phyloP scores from a whole-genome alignment of 1,140 invertebrate genomes.

The Antheraea pernyi region DNA sequence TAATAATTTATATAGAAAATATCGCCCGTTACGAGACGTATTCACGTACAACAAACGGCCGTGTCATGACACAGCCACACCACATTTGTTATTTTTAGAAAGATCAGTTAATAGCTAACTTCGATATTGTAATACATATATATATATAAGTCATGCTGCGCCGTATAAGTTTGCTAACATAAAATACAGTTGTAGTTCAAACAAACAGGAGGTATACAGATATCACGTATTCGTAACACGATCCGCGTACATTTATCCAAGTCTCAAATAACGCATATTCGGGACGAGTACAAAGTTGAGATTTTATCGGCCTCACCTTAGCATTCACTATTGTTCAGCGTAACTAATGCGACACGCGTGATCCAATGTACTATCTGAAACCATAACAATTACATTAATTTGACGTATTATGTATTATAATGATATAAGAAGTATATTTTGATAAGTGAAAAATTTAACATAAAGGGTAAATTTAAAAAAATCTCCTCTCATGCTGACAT shows the following conservation, averaged over 20 bases:
- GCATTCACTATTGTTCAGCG: background rate
- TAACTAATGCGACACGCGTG: background rate
- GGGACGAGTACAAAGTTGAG: constrained; percentile 38
- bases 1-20: too few relatives aligned
- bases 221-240: constrained; percentile 38
- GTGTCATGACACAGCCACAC: too few relatives aligned
- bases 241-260: constrained; percentile 38
- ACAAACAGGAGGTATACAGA: background rate
- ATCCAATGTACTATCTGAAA: background rate
- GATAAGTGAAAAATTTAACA: too few relatives aligned
- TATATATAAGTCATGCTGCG: too few relatives aligned
- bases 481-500: too few relatives aligned
- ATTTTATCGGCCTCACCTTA: constrained; percentile 33
- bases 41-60: too few relatives aligned
- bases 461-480: too few relatives aligned
- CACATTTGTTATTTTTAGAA: too few relatives aligned
- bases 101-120: too few relatives aligned
- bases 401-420: background rate
- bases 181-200: background rate
- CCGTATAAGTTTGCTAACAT: background rate
- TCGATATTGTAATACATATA: too few relatives aligned
- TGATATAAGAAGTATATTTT: too few relatives aligned
- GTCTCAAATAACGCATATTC: constrained; percentile 29
- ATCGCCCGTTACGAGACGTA: too few relatives aligned
- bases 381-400: background rate